These are phyloP conservation scores for Cerceris rybyensis DNA, from an alignment of 2,888 invertebrate genomes.

Conservation along the genomic window DNA sequence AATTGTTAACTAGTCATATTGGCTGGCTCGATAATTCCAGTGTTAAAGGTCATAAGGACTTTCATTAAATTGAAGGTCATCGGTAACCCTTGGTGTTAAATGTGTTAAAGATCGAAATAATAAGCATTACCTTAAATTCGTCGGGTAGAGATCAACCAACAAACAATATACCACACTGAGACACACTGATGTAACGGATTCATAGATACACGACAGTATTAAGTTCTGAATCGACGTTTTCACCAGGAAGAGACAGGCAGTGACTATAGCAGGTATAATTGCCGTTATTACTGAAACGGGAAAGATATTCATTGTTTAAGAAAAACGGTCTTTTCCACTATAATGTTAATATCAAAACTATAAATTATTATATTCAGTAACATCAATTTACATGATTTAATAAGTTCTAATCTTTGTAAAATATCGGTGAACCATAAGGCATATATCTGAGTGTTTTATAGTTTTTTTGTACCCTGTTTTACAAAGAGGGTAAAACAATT, in stretches of 20 bases:
- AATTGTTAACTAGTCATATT: too few species aligned
- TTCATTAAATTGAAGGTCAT: not conserved
- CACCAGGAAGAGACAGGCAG: conserved; percentile 89
- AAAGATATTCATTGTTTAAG: not conserved
- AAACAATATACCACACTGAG: conserved; percentile 91
- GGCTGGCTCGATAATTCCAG: too few species aligned
- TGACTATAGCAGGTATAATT: conserved; percentile 87
- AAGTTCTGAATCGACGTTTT: conserved; percentile 88
- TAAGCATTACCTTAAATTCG: conserved; percentile 87
- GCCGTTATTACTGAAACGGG: conserved; percentile 87
- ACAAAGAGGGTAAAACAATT: too few species aligned
- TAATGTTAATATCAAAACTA: too few species aligned
- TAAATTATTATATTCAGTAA: too few species aligned
- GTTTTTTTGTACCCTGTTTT: too few species aligned
- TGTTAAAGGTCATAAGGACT: too few species aligned
- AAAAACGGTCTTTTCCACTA: not conserved
- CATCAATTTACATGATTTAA: too few species aligned
- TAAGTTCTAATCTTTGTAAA: too few species aligned
- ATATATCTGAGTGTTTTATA: too few species aligned
- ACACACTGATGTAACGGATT: conserved; percentile 89
- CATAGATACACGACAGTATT: conserved; percentile 89
- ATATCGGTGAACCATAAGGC: too few species aligned
- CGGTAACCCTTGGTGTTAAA: not conserved
- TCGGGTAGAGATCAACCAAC: conserved; percentile 90
- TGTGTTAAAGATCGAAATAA: not conserved